These are phyloP conservation scores for Henricia sp. DNA, from an alignment of 53 echinoderm and acorn worm species.

Conservation along the genomic window DNA sequence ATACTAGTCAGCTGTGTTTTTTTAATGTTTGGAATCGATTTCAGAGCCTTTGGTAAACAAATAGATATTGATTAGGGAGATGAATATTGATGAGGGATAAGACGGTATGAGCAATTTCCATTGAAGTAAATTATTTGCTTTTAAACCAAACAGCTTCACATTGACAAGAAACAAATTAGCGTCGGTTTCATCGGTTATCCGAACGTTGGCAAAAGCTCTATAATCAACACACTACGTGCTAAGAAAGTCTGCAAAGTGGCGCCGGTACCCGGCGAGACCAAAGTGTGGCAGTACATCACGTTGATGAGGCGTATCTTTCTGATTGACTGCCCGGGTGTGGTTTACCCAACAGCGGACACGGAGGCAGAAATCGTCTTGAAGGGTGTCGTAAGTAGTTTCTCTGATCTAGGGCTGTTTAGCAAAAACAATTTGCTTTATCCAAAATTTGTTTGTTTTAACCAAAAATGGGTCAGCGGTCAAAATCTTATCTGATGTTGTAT, in stretches of 20 bases:
- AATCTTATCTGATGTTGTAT: no score
- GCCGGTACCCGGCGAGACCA: conserved; percentile 98
- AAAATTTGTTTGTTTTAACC: no score
- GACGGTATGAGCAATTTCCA: no score
- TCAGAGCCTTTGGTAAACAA: no score
- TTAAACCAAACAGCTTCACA: conserved; percentile 79
- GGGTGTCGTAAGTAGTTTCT: conserved; percentile 95
- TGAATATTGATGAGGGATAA: no score
- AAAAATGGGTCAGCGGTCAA: no score
- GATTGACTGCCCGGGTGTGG: conserved; percentile 97
- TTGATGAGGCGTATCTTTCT: conserved; percentile 95
- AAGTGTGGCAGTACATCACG: conserved; percentile 99
- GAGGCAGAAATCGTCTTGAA: conserved; percentile 95
- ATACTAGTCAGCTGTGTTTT: no score
- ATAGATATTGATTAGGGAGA: no score
- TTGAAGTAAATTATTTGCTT: no score
- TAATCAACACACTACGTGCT: conserved; percentile 89
- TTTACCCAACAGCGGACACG: conserved; percentile 93
- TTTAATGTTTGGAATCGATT: no score
- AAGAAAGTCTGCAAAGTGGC: conserved; percentile 98
- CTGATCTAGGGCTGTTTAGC: no score
- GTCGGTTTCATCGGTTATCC: conserved; percentile 98
- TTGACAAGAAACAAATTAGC: conserved; percentile 99
- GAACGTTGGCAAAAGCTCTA: conserved; percentile 96
- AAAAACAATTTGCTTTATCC: no score